Base-by-base conservation (phyloP, 2,113 vertebrate species). In the Seriola dumerili region DNA sequence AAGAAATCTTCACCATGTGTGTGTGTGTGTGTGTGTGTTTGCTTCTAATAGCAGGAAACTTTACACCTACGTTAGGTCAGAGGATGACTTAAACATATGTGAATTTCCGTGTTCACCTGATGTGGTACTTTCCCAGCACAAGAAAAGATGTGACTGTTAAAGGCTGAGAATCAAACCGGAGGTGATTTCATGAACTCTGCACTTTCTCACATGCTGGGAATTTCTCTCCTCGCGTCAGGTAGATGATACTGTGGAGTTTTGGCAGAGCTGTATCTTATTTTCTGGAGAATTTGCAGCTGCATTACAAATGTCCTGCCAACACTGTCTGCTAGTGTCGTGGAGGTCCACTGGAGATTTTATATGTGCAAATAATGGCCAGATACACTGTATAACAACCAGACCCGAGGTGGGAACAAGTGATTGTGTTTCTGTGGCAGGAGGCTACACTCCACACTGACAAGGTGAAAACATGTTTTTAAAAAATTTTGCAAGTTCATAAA, bases 1-100 rank as follows among this genome's bases (percentile, higher is more conserved):
- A 21, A 89, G 86, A 93, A 82, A 78, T 82, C 84, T 78, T 84
- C 78, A 40, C 67, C 13, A 14, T 42, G 46, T 84, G 84, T 71
- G 77, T 83, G 71, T 29, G 29, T 70, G 76, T 59, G 72, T 72
- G 58, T 77, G 82, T 61, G 76, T 73, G 58, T 80, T 70, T 74
- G 62, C 52, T 13, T 70, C 55, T 17, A 85, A 75, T 77, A 78
- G 84, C 78, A 75, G 75, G 87, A 90, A 87, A 88, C 81, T 68
- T 90, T 90, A 89, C 84, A 91, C 88, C 91, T 92, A 91, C 42
- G 19, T 77, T 48, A 67, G 84, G 74, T 91, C 85, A 85, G 80
- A 76, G 65, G 77, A 92, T 91, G 85, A 90, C 83, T 91, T 90
- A 67, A 91, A 88, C 91, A 91, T 19, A 68, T 93, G 89, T 82